phyloP scores from a whole-genome alignment of 2,888 invertebrate genomes.

The Cryptocheilus praepositus region DNA sequence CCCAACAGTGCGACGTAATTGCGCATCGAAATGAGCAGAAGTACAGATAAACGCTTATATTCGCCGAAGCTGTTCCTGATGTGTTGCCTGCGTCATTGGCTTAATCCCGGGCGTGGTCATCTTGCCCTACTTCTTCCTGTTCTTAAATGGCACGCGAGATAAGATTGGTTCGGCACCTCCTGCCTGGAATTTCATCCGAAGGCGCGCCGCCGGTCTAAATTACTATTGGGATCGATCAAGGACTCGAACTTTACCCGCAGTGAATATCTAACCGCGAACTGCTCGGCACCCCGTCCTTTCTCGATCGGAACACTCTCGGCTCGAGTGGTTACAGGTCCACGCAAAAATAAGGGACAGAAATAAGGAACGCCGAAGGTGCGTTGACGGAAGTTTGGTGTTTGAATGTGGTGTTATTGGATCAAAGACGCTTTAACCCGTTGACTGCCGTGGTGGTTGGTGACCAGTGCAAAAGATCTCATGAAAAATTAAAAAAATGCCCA shows the following conservation, averaged over 20 bases:
- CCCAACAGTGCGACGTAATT: too few relatives aligned
- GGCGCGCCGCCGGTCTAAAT: slow-evolving; percentile 55
- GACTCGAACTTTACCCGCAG: slow-evolving; percentile 53
- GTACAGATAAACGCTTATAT: background rate
- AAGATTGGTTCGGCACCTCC: slow-evolving; percentile 57
- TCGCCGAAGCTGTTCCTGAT: slow-evolving; percentile 8
- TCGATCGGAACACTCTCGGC: too few relatives aligned
- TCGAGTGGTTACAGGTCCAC: too few relatives aligned
- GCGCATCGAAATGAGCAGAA: background rate
- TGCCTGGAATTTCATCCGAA: slow-evolving; percentile 57
- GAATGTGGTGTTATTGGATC: too few relatives aligned
- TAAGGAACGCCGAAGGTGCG: too few relatives aligned
- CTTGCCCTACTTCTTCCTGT: slow-evolving; percentile 56
- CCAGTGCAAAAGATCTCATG: too few relatives aligned
- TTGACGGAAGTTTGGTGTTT: too few relatives aligned
- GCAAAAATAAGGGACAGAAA: too few relatives aligned
- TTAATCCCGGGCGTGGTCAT: slow-evolving; percentile 60
- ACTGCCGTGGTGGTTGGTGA: too few relatives aligned
- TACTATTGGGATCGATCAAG: slow-evolving; percentile 58
- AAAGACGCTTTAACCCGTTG: too few relatives aligned
- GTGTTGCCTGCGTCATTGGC: slow-evolving; percentile 31
- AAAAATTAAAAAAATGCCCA: too few relatives aligned
- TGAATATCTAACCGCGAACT: slow-evolving; percentile 49
- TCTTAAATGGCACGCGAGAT: slow-evolving; percentile 58
- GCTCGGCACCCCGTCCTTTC: too few relatives aligned